Base-by-base conservation (phyloP, 2,888 invertebrate genomes). In the Dasysyrphus tricinctus region DNA sequence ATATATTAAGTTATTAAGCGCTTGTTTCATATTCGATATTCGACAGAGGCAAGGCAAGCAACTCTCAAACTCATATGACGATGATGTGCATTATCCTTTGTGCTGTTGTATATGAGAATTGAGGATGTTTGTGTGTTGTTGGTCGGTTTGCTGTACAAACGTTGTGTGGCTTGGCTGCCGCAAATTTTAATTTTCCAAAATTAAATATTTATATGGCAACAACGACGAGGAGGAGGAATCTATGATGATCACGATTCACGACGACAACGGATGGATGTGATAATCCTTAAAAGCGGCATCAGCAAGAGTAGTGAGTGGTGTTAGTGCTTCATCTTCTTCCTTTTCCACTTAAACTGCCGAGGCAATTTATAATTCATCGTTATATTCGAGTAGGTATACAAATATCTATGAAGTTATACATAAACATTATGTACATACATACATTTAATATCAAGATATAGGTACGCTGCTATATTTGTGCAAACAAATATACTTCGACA, bases 1-100 rank as follows among this genome's bases (percentile, higher is more conserved):
- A 86, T 86, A 81, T 86, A 82, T 86, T 86, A 86, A 86, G 85
- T 86, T 86, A 86, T 86, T 86, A 82, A 81, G 70, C 82, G 73
- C 74, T 74, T 85, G 85, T 85, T 81, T 54, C 37, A 54, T n/a
- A n/a, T 54, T 54, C 29, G 29, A 54, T 54, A 29, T 54, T 54
- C 54, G 54, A 54, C 39, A 59, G 12, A 19, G 16, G 61, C 24
- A 39, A 61, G 7, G 24, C 24, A 61, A 39, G 59, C 59, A 24
- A 14, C 8, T 39, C 39, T 19, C 37, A 37, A 2, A 19, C n/a
- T 59, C 11, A 5, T 57, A 12, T 12, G 34, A 42, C 19, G 19
- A 54, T 54, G 12, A 54, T 54, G 14, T 42, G 4, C 39, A 47
- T 78, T 73, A 63, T 77, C 61, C 54, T 80, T 49, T 49, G n/a